Conservation (phyloP, 2,113 vertebrate species). For the sheep (Ovis aries) region DNA sequence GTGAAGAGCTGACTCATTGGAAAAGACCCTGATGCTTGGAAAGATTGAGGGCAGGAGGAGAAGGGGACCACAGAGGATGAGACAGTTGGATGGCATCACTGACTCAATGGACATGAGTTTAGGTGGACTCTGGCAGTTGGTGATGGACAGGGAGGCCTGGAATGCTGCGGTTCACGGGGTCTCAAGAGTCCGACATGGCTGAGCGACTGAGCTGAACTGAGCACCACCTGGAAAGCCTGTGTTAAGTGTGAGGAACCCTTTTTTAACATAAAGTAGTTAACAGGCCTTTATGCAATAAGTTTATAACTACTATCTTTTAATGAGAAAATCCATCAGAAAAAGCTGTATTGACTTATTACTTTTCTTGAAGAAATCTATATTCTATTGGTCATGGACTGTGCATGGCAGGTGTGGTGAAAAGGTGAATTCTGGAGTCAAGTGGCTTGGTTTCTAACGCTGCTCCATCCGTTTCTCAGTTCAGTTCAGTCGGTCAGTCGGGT, state of each 20-base stretch:
- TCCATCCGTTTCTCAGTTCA: background rate
- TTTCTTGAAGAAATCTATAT: background rate
- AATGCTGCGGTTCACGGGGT: accelerated
- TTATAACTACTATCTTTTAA: background rate
- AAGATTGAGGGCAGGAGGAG: background rate
- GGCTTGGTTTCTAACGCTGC: background rate
- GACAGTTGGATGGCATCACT: accelerated
- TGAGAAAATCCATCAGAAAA: background rate
- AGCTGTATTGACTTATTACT: background rate
- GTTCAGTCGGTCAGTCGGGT: accelerated
- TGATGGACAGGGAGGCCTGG: background rate
- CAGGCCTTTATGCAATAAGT: background rate
- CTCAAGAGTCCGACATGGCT: accelerated
- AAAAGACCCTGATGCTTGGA: background rate
- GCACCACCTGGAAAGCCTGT: background rate
- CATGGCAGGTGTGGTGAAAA: background rate
- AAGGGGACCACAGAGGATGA: background rate
- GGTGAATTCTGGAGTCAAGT: background rate
- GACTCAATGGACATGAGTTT: background rate
- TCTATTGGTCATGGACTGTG: background rate
- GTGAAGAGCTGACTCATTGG: background rate
- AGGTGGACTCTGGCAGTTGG: accelerated
- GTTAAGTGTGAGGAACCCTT: background rate
- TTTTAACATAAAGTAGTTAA: background rate
- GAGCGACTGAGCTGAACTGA: background rate